These are phyloP conservation scores for Montipora efflorescens DNA, from an alignment of 64 coral and sea anemone genomes.

Conservation along the genomic window DNA sequence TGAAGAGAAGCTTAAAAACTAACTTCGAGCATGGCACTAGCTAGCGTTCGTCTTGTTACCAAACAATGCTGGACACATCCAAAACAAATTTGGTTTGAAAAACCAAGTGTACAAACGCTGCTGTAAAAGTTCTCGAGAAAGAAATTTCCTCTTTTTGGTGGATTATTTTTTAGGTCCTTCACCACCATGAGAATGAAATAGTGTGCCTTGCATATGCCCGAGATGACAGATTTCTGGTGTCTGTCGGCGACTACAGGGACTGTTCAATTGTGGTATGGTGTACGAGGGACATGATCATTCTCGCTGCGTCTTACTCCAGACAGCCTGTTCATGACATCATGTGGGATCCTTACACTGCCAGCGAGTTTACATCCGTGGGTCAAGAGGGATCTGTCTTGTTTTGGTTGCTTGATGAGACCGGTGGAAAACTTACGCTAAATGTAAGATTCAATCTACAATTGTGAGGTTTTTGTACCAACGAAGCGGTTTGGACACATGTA, in stretches of 20 bases:
- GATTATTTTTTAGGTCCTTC: slow-evolving; percentile 56
- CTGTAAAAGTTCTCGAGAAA: neutral
- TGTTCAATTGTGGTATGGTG: slow-evolving; percentile 96
- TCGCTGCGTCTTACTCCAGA: slow-evolving; percentile 87
- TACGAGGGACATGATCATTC: slow-evolving; percentile 70
- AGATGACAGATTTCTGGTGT: slow-evolving; percentile 96
- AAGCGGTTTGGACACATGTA: too few species aligned
- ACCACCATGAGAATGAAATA: slow-evolving; percentile 87
- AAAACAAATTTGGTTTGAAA: too few species aligned
- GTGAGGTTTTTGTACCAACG: neutral
- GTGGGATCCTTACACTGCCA: slow-evolving; percentile 94
- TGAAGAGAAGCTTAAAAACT: too few species aligned
- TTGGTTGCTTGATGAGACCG: slow-evolving; percentile 96
- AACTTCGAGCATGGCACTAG: too few species aligned
- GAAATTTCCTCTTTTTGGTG: neutral
- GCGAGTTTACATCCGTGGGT: slow-evolving; percentile 93
- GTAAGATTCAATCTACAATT: slow-evolving; percentile 56
- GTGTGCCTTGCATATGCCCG: slow-evolving; percentile 90
- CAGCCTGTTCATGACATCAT: slow-evolving; percentile 83
- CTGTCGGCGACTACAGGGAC: slow-evolving; percentile 95
- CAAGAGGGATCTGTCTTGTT: slow-evolving; percentile 87
- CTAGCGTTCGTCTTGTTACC: too few species aligned
- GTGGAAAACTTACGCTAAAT: slow-evolving; percentile 75
- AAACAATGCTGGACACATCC: too few species aligned
- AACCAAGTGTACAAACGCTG: neutral